A percentile compares a stretch with the other conserved stretches of the same genome.
Conservation (phyloP, 2,113 vertebrate genomes). For the Hipposideros armiger region DNA sequence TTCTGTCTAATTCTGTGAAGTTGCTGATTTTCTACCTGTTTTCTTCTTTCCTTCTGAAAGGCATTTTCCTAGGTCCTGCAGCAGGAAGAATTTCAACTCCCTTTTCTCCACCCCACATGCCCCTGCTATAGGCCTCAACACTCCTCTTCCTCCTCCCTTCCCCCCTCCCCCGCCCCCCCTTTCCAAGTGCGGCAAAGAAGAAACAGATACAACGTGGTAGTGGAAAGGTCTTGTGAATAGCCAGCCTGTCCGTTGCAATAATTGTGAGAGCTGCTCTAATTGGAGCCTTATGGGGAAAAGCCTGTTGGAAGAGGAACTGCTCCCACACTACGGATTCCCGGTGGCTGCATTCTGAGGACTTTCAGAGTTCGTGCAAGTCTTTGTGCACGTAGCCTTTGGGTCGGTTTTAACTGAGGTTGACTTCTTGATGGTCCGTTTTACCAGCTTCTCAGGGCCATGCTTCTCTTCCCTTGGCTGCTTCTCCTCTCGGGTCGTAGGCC, state of each 20-base stretch:
- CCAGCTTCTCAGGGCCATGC: neutral
- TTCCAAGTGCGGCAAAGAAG: neutral
- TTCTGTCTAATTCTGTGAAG: neutral
- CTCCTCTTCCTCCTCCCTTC: no score
- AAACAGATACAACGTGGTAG: neutral
- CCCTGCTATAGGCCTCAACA: neutral
- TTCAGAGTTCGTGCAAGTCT: neutral
- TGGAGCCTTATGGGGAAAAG: neutral
- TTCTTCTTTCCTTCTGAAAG: neutral
- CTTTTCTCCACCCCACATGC: neutral
- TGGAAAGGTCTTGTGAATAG: constrained; percentile 27
- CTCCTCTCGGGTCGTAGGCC: neutral
- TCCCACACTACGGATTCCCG: neutral
- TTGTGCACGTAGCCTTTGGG: neutral
- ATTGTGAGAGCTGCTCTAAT: neutral
- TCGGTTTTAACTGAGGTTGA: neutral
- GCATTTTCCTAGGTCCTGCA: neutral
- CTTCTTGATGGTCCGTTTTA: neutral
- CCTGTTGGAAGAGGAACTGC: neutral
- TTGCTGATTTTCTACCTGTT: neutral
- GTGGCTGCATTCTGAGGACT: rapidly evolving
- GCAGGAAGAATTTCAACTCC: neutral
- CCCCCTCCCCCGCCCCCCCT: neutral
- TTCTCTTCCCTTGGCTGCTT: neutral
- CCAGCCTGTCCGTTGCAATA: constrained; percentile 23